Evolutionary conservation across 2,797 vertebrate species (phyloP).

Genomic region (Varecia variegata): DNA sequence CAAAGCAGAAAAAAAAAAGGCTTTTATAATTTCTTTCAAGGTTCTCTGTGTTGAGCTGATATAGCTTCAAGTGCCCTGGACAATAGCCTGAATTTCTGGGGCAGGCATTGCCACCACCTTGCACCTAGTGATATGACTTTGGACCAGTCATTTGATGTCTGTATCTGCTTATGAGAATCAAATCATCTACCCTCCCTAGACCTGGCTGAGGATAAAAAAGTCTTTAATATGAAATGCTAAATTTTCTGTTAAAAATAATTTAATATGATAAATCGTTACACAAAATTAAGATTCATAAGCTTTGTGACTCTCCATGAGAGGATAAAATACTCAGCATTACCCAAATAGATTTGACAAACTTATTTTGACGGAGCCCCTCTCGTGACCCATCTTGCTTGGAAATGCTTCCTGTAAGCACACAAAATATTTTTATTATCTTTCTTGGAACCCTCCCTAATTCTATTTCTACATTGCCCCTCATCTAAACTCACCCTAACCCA

Average conservation of each 20-base stretch:
- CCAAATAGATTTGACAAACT: not conserved
- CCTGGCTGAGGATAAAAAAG: not conserved
- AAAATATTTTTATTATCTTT: not conserved
- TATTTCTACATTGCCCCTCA: not conserved
- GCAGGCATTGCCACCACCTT: not conserved
- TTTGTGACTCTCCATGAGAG: not conserved
- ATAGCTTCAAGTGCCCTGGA: not conserved
- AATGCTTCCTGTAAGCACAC: not conserved
- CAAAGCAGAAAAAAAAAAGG: not conserved
- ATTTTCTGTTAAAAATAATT: not conserved
- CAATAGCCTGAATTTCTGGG: not conserved
- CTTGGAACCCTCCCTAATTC: slow-evolving; percentile 24
- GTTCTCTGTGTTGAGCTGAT: not conserved
- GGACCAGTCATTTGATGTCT: not conserved
- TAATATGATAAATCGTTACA: not conserved
- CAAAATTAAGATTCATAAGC: slow-evolving; percentile 14
- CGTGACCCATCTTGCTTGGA: not conserved
- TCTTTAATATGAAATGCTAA: not conserved
- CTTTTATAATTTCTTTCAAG: slow-evolving; percentile 22
- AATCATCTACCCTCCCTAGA: not conserved
- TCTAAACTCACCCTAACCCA: not conserved
- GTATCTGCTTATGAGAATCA: not conserved
- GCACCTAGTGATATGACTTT: not conserved
- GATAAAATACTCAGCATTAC: not conserved
- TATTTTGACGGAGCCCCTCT: slow-evolving; percentile 6